phyloP scores from a whole-genome alignment of 2,797 vertebrate species.

The Anniella stebbinsi region DNA sequence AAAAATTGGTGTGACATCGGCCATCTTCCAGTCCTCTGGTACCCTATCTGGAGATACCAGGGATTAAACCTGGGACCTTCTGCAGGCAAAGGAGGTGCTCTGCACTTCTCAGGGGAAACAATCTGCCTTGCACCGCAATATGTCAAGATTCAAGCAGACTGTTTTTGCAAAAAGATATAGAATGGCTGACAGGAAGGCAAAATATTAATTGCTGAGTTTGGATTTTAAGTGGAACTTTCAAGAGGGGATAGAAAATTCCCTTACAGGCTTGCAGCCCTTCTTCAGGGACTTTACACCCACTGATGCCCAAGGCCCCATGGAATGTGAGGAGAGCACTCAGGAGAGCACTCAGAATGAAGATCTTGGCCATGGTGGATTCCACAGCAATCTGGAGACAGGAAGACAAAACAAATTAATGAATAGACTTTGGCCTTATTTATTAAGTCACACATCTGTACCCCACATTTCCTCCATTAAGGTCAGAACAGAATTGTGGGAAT shows the following conservation, averaged over 20 bases:
- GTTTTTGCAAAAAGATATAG: not conserved
- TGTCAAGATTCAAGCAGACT: not conserved
- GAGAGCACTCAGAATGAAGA: not conserved
- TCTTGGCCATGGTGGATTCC: not conserved
- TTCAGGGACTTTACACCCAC: not conserved
- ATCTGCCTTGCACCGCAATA: not conserved
- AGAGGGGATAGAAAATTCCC: not conserved
- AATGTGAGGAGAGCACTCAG: not conserved
- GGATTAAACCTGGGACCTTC: no score
- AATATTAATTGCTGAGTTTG: not conserved
- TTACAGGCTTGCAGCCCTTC: not conserved
- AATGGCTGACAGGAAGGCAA: no score
- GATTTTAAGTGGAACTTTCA: not conserved
- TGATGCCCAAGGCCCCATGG: not conserved
- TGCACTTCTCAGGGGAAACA: no score
- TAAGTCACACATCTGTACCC: not conserved
- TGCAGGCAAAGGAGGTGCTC: no score
- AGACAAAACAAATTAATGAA: not conserved
- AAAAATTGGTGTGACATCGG: no score
- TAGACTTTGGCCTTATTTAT: no score
- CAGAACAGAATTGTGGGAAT: not conserved
- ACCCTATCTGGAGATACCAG: no score
- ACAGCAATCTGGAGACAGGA: not conserved
- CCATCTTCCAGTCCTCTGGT: no score
- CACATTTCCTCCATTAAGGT: not conserved